Base-by-base conservation (phyloP, 2,888 invertebrate genomes). In the Andrena praecox region DNA sequence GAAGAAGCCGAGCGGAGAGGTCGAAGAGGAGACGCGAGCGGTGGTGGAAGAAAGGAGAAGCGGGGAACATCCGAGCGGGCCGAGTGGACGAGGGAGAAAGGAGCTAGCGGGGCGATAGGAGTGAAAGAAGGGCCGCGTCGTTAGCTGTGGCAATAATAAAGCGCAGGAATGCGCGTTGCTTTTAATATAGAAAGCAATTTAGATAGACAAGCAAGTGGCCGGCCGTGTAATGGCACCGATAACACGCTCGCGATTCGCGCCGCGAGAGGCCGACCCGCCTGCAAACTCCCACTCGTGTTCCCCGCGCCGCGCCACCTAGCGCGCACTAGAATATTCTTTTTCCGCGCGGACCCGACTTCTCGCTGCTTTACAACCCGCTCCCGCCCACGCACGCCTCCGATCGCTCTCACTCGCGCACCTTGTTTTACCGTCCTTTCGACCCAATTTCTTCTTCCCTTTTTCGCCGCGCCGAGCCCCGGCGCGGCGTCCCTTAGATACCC, bases 121-220 rank as follows among this genome's bases (percentile, higher is more conserved):
- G 33, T 33, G 31, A 68, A 68, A 64, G 48, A 72, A 78, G 81
- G 60, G 24, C 35, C 72, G 76, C 80, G 82, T 85, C 86, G 85
- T 89, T 87, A 86, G 69, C 60, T 72, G n/a, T 31, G 84, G 83
- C 85, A 84, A 91, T 87, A 89, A 89, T 90, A 88, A 88, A 90
- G 83, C 85, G 82, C 66, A 84, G 85, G 87, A 90, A 90, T 87
- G 87, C 90, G 84, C 89, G 89, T 90, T 87, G 87, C 89, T 89
- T 89, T 89, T 86, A 89, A 91, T 90, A 88, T 86, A 89, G 89
- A 91, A 88, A 90, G 89, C 90, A 89, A 89, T 91, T 90, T 89
- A 86, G 90, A 89, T 90, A 90, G 87, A 71, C 68, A 77, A 31
- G 63, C 78, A 73, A 77, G 70, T 63, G 79, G 75, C 64, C 82